Base-by-base conservation (phyloP, 37 sponge, comb jelly and placozoan species). In the Chondrosia reniformis region DNA sequence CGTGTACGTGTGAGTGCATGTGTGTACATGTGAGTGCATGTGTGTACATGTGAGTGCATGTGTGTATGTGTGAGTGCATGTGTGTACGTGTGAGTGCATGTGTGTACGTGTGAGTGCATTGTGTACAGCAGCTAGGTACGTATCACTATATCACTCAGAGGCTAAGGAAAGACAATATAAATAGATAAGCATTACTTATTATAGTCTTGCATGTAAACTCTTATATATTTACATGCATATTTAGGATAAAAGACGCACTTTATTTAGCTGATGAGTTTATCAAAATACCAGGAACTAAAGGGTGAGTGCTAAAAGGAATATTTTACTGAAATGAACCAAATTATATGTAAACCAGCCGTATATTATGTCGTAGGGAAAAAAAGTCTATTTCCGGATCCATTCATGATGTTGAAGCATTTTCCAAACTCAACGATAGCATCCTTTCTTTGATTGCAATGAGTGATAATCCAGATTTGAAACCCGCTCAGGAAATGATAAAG, bases 371-470 rank as follows among this genome's bases (percentile, higher is more conserved):
- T 10, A 49, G 15, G 15, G 15, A 10, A 49, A 10, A 28, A 28
- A 56, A 56, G 58, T 24, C 27, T 4, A 81, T 95, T 82, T 82
- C 94, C 12, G 87, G 85, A 27, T 83, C 84, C 33, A 86, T 91
- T 25, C 32, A 85, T 27, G 95, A 95, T 52, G 85, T 88, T 75
- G 57, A 28, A 45, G 95, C 95, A 22, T 95, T 88, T 54, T 81
- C 93, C 8, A 63, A 80, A 27, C 82, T 95, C 15, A 92, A 81
- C 22, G 95, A 95, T 55, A 37, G 44, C 63, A 78, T 95, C 7
- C 21, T 84, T 12, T 78, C 91, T 15, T 42, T 56, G 63, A 92
- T 95, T 22, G 46, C 80, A 24, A 2, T 63, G 30, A 81, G 83
- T 32, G 33, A 27, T 56, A 76, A 91, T 63, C 81, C 84, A 49